Conservation (phyloP, 2,113 vertebrate species). For the Anarhynchus alexandrinus region DNA sequence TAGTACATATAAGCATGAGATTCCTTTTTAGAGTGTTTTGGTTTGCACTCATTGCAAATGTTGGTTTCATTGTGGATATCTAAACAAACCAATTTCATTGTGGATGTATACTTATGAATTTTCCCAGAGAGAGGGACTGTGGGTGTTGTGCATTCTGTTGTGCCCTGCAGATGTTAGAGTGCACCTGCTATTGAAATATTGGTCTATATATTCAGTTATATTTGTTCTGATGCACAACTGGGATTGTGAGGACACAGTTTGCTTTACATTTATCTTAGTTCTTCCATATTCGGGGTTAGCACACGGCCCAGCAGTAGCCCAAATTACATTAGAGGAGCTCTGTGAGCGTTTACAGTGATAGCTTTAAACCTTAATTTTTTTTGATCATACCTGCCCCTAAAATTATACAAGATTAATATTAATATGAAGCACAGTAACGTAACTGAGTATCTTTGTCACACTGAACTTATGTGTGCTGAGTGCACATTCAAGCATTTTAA, state of each 20-base stretch:
- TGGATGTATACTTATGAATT: not conserved
- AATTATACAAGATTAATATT: not conserved
- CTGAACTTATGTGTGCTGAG: not conserved
- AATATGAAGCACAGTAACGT: not conserved
- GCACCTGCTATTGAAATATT: not conserved
- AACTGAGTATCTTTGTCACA: not conserved
- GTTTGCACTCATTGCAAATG: not conserved
- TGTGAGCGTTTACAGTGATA: not conserved
- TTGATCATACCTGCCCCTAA: not conserved
- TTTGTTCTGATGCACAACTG: not conserved
- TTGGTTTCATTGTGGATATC: not conserved
- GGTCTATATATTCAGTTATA: not conserved
- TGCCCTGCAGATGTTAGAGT: not conserved
- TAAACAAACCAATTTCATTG: not conserved
- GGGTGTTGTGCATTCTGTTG: not conserved
- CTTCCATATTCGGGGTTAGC: not conserved
- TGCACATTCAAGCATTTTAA: not conserved
- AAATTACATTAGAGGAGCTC: not conserved
- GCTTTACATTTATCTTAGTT: not conserved
- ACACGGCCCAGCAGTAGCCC: not conserved
- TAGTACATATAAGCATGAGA: not conserved
- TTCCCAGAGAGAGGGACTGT: not conserved
- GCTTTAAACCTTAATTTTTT: not conserved
- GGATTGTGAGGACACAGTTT: not conserved
- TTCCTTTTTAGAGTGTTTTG: not conserved